These are phyloP conservation scores for Aphodius granarius DNA, from an alignment of 2,888 invertebrate genomes.

Conservation along the genomic window DNA sequence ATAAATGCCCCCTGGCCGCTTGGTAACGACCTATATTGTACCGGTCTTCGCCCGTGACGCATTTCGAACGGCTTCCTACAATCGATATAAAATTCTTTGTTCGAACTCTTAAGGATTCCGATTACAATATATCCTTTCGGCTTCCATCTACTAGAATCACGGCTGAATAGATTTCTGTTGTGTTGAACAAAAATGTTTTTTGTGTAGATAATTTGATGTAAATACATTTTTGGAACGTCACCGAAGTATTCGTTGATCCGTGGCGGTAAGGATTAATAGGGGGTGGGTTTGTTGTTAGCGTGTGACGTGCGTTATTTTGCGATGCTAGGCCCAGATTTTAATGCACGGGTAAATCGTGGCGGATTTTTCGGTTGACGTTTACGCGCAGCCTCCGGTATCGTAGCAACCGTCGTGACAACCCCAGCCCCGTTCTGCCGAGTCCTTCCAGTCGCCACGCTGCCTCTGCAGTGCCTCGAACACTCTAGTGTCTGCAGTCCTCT, in stretches of 20 bases:
- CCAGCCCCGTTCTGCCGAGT: slow-evolving; percentile 40
- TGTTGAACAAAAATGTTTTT: neutral
- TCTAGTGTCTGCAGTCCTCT: slow-evolving; percentile 38
- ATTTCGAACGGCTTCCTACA: slow-evolving; percentile 19
- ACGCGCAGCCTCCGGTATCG: slow-evolving; percentile 44
- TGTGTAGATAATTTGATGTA: too few relatives aligned
- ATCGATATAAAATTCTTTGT: slow-evolving; percentile 27
- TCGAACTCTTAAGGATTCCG: neutral
- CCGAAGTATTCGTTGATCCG: neutral
- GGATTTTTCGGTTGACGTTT: slow-evolving; percentile 15
- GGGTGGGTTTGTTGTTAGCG: neutral
- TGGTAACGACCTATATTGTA: slow-evolving; percentile 20
- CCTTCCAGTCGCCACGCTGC: slow-evolving; percentile 38
- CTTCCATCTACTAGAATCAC: neutral
- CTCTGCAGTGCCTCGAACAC: slow-evolving; percentile 44
- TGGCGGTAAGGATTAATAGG: neutral
- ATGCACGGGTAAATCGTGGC: neutral
- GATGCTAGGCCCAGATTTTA: neutral
- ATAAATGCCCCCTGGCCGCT: slow-evolving; percentile 5
- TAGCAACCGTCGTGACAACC: slow-evolving; percentile 40
- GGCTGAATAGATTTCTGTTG: neutral
- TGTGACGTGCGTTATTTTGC: neutral
- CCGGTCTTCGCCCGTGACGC: slow-evolving; percentile 20
- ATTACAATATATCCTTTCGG: neutral
- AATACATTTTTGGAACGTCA: too few relatives aligned